Evolutionary conservation across 2,888 invertebrate genomes (phyloP).

Genomic region (Trypoxylon attenuatum): DNA sequence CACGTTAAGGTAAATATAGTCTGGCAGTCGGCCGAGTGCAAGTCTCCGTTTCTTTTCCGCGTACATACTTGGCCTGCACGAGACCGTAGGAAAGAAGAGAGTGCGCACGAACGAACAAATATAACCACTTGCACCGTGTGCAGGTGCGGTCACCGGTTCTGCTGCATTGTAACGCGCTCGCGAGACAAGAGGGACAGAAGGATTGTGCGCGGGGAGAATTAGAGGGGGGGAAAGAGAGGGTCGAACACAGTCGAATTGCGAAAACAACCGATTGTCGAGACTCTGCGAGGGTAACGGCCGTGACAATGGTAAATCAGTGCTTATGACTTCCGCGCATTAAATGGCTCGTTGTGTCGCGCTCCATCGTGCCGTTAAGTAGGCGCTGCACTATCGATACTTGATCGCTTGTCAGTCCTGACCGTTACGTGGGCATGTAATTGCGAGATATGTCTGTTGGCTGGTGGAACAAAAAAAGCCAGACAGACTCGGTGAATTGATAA

Average conservation of each 20-base stretch:
- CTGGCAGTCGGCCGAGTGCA: slow-evolving; percentile 68
- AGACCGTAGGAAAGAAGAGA: slow-evolving; percentile 56
- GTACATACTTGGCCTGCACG: slow-evolving; percentile 60
- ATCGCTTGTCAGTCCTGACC: slow-evolving; percentile 28
- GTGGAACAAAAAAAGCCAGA: not conserved
- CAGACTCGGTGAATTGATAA: slow-evolving; percentile 13
- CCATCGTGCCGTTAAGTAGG: slow-evolving; percentile 22
- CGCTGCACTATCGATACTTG: slow-evolving; percentile 24
- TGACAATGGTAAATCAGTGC: slow-evolving; percentile 56
- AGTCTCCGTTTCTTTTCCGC: slow-evolving; percentile 64
- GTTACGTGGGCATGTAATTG: slow-evolving; percentile 44
- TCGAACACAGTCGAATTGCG: slow-evolving; percentile 36
- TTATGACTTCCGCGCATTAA: slow-evolving; percentile 47
- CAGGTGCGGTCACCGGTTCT: slow-evolving; percentile 57
- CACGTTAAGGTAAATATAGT: slow-evolving; percentile 69
- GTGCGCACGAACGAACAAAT: slow-evolving; percentile 48
- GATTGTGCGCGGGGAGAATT: too few relatives aligned
- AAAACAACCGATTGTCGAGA: slow-evolving; percentile 42
- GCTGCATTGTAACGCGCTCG: slow-evolving; percentile 28
- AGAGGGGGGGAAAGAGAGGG: not conserved
- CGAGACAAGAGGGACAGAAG: too few relatives aligned
- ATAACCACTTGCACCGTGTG: slow-evolving; percentile 47
- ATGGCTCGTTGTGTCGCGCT: slow-evolving; percentile 12
- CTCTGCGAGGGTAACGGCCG: slow-evolving; percentile 42
- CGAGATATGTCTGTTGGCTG: slow-evolving; percentile 18